phyloP scores from a whole-genome alignment of 2,797 vertebrate species.

The Numenius phaeopus region DNA sequence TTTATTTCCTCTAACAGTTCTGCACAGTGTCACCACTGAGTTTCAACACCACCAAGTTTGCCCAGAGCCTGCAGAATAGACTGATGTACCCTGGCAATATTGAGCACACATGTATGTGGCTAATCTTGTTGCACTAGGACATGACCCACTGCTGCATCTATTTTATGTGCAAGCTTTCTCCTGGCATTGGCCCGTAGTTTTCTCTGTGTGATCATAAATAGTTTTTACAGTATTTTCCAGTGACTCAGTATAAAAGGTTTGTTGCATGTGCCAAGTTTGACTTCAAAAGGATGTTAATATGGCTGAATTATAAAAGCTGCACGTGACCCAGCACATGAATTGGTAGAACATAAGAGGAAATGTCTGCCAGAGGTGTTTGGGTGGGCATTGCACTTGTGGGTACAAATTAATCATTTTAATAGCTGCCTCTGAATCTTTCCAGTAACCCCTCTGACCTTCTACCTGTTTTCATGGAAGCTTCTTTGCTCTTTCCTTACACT shows the following conservation, averaged over 20 bases:
- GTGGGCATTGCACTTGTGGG: not conserved
- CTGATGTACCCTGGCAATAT: not conserved
- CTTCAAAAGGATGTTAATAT: constrained; percentile 11
- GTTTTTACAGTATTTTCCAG: constrained; percentile 26
- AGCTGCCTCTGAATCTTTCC: not conserved
- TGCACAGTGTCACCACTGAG: not conserved
- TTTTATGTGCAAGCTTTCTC: not conserved
- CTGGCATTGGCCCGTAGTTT: not conserved
- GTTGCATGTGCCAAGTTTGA: not conserved
- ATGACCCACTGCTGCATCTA: not conserved
- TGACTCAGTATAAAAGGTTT: not conserved
- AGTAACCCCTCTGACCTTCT: not conserved
- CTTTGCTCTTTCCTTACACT: not conserved
- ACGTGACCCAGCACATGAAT: not conserved
- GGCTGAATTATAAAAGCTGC: constrained; percentile 3
- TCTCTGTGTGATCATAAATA: not conserved
- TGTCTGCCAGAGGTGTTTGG: not conserved
- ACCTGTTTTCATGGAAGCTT: not conserved
- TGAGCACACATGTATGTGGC: not conserved
- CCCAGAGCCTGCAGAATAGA: constrained; percentile 2
- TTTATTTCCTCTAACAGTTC: not conserved
- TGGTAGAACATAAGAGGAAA: not conserved
- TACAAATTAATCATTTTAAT: not conserved
- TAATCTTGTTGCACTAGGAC: not conserved
- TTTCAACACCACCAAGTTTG: not conserved